Percentiles rank a stretch among this genome's conserved stretches.
phyloP scores from a whole-genome alignment of 2,797 vertebrate species.

The Rhinichthys osculus region DNA sequence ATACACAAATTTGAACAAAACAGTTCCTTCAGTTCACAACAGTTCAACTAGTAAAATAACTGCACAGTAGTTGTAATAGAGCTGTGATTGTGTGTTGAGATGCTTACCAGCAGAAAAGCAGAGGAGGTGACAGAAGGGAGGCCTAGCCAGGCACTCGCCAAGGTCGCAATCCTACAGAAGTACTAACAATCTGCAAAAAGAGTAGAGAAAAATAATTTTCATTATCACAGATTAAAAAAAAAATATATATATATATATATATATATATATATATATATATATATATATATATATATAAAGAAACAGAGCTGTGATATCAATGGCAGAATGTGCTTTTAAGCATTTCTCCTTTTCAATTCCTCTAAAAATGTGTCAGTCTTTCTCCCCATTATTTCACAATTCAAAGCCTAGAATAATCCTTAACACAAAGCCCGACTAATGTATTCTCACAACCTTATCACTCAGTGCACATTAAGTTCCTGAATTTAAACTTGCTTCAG shows the following conservation, averaged over 20 bases:
- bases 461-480: not conserved
- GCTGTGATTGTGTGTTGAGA: not conserved
- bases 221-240: not conserved
- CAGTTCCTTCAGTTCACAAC: not conserved
- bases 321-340: not conserved
- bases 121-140: conserved; percentile 71
- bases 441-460: not conserved
- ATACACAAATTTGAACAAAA: not conserved
- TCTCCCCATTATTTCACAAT: conserved; percentile 16
- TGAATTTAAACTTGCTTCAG: conserved; percentile 21
- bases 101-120: conserved; percentile 69
- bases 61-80: not conserved
- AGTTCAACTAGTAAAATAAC: not conserved
- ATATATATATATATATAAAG: not conserved
- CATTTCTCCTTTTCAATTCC: conserved; percentile 52
- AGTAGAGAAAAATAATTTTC: not conserved
- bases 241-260: not conserved
- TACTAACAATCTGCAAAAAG: conserved; percentile 71
- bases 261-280: not conserved
- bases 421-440: not conserved
- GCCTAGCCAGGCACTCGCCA: conserved; percentile 77
- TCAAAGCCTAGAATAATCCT: not conserved
- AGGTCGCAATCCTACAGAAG: conserved; percentile 74
- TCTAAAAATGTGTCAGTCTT: not conserved
- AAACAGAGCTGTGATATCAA: not conserved